These are phyloP conservation scores for Chunga burmeisteri DNA, from an alignment of 2,113 vertebrate species.

Conservation along the genomic window DNA sequence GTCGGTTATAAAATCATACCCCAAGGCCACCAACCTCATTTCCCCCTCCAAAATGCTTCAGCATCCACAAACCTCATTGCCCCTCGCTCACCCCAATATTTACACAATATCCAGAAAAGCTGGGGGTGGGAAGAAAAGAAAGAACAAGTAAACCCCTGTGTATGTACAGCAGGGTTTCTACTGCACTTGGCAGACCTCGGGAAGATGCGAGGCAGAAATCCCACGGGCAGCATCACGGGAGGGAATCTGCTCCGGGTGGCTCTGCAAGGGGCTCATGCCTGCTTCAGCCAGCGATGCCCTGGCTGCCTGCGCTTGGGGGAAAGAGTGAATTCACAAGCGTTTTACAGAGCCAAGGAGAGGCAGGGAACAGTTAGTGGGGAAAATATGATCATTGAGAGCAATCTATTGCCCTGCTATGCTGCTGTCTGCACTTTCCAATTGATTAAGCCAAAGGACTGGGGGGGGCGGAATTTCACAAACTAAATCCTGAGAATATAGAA, in stretches of 20 bases:
- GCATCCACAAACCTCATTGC: neutral
- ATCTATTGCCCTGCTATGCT: neutral
- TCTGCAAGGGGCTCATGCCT: neutral
- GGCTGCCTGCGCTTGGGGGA: neutral
- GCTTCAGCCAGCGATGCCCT: neutral
- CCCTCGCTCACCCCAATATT: neutral
- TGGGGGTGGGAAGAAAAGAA: accelerated
- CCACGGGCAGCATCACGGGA: neutral
- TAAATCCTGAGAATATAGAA: neutral
- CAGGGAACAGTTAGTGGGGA: neutral
- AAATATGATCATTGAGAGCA: neutral
- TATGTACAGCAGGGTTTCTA: neutral
- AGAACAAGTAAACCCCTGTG: neutral
- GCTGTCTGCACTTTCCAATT: neutral
- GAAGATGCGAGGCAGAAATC: neutral
- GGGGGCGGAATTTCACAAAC: neutral
- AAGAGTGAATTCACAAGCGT: neutral
- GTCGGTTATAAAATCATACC: neutral
- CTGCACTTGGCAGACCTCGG: neutral
- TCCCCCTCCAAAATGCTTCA: neutral
- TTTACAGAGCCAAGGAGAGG: neutral
- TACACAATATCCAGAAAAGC: neutral
- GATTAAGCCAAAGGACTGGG: neutral
- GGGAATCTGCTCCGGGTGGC: neutral
- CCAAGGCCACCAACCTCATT: neutral